Conservation (phyloP, 2,888 invertebrate species). For the Dynastes grantii region DNA sequence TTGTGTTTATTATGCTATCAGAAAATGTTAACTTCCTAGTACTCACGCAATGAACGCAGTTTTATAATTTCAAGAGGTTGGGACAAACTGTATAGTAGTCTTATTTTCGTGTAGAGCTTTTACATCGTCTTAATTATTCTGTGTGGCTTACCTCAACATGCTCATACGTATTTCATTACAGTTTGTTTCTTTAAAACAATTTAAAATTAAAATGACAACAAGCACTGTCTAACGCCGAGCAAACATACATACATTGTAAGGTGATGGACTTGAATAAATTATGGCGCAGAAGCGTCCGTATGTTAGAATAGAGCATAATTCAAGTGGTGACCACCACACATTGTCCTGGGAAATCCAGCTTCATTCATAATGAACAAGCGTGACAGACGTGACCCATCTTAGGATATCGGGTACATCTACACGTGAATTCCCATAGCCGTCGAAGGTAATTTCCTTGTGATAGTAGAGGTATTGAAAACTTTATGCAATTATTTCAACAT, state of each 20-base stretch:
- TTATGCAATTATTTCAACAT: too few relatives aligned
- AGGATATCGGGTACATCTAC: constrained; percentile 55
- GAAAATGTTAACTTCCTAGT: too few relatives aligned
- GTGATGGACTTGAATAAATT: constrained; percentile 57
- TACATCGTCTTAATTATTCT: not conserved
- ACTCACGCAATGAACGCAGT: too few relatives aligned
- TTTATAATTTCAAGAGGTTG: too few relatives aligned
- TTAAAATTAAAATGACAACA: not conserved
- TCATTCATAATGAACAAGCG: constrained; percentile 62
- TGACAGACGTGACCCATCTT: constrained; percentile 60
- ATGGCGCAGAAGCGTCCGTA: constrained; percentile 50
- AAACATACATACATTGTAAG: constrained; percentile 20
- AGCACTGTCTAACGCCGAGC: not conserved
- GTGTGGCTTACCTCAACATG: not conserved
- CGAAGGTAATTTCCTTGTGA: not conserved
- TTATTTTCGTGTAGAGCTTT: too few relatives aligned
- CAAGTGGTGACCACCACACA: constrained; percentile 60
- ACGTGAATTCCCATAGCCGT: constrained; percentile 48
- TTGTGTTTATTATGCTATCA: too few relatives aligned
- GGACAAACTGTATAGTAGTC: too few relatives aligned
- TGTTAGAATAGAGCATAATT: constrained; percentile 58
- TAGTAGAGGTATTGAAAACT: not conserved
- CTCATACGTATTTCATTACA: too few relatives aligned
- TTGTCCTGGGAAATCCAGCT: constrained; percentile 62
- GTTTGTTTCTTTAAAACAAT: not conserved